Conservation (phyloP, 2,113 vertebrate species). For the Periophthalmus modestus region DNA sequence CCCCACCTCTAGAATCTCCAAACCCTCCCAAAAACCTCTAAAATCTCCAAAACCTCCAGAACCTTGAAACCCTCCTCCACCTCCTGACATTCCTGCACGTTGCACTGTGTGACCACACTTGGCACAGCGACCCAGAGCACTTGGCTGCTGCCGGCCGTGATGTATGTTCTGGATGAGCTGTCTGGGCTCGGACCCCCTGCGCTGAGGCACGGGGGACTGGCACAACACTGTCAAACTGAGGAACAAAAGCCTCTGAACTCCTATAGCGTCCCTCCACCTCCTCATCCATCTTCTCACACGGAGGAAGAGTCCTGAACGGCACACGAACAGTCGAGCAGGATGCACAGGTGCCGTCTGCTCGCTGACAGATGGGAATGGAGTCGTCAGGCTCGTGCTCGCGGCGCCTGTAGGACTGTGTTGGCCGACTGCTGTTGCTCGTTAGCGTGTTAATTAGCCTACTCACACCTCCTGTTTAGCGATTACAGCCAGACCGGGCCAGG, state of each 20-base stretch:
- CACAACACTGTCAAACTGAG: constrained; percentile 10
- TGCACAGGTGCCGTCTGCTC: constrained; percentile 28
- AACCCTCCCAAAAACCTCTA: too few relatives aligned
- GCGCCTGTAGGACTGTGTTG: constrained; percentile 48
- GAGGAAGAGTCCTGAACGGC: constrained; percentile 2
- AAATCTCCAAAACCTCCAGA: too few relatives aligned
- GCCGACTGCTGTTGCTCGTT: constrained; percentile 65
- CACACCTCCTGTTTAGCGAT: constrained; percentile 69
- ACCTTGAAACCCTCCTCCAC: too few relatives aligned
- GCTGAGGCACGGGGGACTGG: constrained; percentile 22
- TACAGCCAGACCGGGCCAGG: constrained; percentile 55
- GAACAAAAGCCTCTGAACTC: constrained; percentile 51
- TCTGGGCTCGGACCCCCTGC: constrained; percentile 14
- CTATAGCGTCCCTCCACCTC: constrained; percentile 25
- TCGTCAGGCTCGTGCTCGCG: constrained; percentile 53
- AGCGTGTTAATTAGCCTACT: constrained; percentile 73
- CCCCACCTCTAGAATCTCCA: too few relatives aligned
- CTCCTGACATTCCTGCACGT: too few relatives aligned
- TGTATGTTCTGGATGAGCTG: constrained; percentile 27
- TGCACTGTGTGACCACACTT: constrained; percentile 13
- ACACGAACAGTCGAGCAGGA: constrained; percentile 6
- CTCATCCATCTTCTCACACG: constrained; percentile 24
- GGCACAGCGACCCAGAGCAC: constrained; percentile 38
- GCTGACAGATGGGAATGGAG: constrained; percentile 68
- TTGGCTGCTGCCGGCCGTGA: constrained; percentile 52